A percentile compares a stretch with the other conserved stretches of the same genome.
Evolutionary conservation across 2,888 invertebrate genomes (phyloP).

Genomic region (Dichetophora obliterata): DNA sequence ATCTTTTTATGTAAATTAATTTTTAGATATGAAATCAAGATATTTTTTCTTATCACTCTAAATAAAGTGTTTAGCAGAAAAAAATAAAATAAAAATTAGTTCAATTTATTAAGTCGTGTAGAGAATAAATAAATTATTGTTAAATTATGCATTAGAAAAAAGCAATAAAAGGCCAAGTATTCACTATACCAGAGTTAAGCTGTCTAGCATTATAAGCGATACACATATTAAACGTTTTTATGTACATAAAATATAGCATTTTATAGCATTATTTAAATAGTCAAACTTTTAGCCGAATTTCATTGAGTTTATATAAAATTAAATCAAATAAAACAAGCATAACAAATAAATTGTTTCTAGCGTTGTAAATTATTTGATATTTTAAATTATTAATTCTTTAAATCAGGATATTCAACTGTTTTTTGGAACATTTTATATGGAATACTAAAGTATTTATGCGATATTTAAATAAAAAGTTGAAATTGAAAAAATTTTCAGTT

Average conservation of each 20-base stretch:
- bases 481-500: background rate
- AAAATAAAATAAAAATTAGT: background rate
- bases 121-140: background rate
- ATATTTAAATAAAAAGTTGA: background rate
- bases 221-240: background rate
- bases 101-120: background rate
- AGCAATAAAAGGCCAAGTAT: background rate
- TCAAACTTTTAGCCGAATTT: constrained; percentile 14
- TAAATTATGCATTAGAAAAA: background rate
- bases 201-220: background rate
- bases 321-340: background rate
- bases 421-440: background rate
- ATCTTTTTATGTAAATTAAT: too few species aligned
- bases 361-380: constrained; percentile 13
- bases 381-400: background rate
- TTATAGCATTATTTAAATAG: background rate
- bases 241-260: constrained; percentile 17
- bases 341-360: constrained; percentile 3
- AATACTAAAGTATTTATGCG: background rate
- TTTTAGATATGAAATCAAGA: too few species aligned
- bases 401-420: too few species aligned
- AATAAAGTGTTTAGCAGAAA: background rate
- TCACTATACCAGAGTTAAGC: background rate
- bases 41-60: too few species aligned
- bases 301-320: background rate